These are phyloP conservation scores for Phylloscopus trochiloides DNA, from an alignment of 2,113 vertebrate genomes.

Conservation along the genomic window DNA sequence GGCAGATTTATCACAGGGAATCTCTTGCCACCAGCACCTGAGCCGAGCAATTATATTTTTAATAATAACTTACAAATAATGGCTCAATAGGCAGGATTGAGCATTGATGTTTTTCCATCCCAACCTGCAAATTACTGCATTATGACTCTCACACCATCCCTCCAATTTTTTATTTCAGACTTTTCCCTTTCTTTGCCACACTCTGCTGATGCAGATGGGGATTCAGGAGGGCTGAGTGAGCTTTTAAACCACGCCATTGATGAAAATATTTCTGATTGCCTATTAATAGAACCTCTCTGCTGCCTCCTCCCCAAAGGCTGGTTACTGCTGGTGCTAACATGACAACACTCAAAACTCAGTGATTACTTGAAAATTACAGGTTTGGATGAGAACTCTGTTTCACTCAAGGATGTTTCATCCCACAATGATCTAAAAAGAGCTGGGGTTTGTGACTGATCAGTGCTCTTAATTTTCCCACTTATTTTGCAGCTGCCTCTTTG, in stretches of 20 bases:
- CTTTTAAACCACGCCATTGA: neutral
- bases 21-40: neutral
- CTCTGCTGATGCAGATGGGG: neutral
- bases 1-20: neutral
- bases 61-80: neutral
- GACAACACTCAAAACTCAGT: neutral
- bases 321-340: neutral
- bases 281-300: constrained; percentile 10
- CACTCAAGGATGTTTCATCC: neutral
- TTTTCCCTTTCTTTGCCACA: neutral
- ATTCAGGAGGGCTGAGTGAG: neutral
- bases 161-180: neutral
- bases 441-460: neutral
- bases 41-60: neutral
- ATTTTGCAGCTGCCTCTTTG: neutral
- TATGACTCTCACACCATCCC: rapidly evolving
- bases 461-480: neutral
- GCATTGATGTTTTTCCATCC: neutral
- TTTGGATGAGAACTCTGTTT: constrained; percentile 4
- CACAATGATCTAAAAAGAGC: neutral
- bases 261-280: neutral
- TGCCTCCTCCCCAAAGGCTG: constrained; percentile 22
- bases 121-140: neutral
- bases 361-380: constrained; percentile 6
- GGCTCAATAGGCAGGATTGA: neutral